Base-by-base conservation (phyloP, 2,797 vertebrate genomes). In the Myioborus miniatus region DNA sequence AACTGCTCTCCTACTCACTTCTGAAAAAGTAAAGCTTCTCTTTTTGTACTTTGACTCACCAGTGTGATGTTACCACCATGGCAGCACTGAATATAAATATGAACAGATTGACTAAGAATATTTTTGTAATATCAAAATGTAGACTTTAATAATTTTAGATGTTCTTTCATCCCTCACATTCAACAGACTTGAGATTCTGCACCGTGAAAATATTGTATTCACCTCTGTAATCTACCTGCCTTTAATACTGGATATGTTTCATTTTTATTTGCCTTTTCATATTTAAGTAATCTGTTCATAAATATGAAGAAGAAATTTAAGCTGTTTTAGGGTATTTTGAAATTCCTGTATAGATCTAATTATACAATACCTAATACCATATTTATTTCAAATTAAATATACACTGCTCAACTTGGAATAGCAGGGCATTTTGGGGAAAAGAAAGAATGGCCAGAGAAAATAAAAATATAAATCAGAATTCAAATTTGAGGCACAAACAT, bases 1-100 rank as follows among this genome's bases (percentile, higher is more conserved):
- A 88, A 78, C 62, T 92, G 36, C 39, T 95, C 69, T 91, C 74
- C 83, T 93, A 94, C 72, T 94, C 86, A 59, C 53, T 93, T 88
- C 55, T 55, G 26, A 50, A 86, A 87, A 86, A 49, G 53, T 62
- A 79, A 94, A 90, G 59, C 46, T 67, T 94, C 65, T 64, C 39
- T 65, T 80, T 92, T 63, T 56, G 64, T 83, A 79, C 64, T 91
- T 96, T 83, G 49, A 89, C 71, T 92, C 79, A 96, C 64, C 41
- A 91, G 20, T n/a, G 34, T 68, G 77, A 89, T 79, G 68, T 56
- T 89, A 63, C 75, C 87, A 46, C 37, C 75, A 68, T 32, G 60
- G 30, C 30, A 80, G 81, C 64, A 71, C 49, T 89, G 84, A 92
- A 91, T 85, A 92, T 27, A 87, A 91, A 85, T 80, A 85, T 2